phyloP scores from a whole-genome alignment of 2,797 vertebrate genomes.

The Mallotus villosus region DNA sequence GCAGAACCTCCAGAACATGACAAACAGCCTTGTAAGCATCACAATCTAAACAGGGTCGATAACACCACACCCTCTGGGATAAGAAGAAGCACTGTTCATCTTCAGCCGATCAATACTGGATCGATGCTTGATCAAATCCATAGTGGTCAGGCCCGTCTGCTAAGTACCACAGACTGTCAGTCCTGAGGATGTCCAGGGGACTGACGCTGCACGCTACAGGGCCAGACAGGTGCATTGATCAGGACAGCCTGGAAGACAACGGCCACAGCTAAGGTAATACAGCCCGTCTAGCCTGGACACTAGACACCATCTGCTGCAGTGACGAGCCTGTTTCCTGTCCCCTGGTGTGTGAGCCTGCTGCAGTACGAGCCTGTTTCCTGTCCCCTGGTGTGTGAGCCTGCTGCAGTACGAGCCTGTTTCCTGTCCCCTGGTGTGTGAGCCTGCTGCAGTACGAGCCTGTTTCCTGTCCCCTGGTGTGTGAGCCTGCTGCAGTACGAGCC shows the following conservation, averaged over 20 bases:
- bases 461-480: neutral
- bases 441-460: no score
- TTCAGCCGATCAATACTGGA: constrained; percentile 49
- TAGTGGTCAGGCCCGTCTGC: constrained; percentile 36
- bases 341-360: no score
- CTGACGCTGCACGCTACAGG: constrained; percentile 19
- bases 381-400: neutral
- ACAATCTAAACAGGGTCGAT: constrained; percentile 33
- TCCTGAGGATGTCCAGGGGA: constrained; percentile 30
- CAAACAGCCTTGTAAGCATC: neutral
- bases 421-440: neutral
- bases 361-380: neutral
- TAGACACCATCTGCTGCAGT: neutral
- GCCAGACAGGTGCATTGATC: neutral
- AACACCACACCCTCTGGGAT: constrained; percentile 37
- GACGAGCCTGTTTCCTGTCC: neutral
- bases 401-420: neutral
- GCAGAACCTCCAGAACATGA: constrained; percentile 15
- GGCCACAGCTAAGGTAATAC: neutral
- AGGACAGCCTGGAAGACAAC: neutral
- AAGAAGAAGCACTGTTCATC: constrained; percentile 45
- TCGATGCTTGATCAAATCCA: constrained; percentile 42
- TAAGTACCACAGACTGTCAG: neutral
- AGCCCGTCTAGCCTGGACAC: neutral
- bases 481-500: neutral